Evolutionary conservation across 2,113 vertebrate species (phyloP), one percentile per base, ranked within the genome.

Genomic region (Bos indicus): DNA sequence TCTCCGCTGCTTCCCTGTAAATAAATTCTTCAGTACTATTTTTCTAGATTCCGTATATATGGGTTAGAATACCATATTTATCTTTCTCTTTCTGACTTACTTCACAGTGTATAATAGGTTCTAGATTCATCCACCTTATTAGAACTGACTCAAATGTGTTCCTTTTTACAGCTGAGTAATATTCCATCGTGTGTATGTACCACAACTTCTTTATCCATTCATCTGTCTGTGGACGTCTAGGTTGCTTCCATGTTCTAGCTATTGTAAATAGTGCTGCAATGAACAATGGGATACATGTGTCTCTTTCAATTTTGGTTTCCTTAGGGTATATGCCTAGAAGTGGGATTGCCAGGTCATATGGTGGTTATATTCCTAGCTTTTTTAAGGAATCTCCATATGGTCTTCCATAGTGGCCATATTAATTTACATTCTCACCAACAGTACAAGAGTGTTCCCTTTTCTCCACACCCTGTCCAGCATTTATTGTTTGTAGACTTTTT

Each of bases 361-460:
- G n/a, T 71, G 67, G 67, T 71, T 36, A 40, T 71, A 71, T 40
- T 40, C 5, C 67, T 40, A 71, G n/a, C 5, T 71, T 71, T 71
- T 40, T 71, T 0, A 40, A 40, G 67, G 9, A 23, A 23, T 71
- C 67, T 71, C 67, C 10, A 0, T 71, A 40, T 0, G 19, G n/a
- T 71, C 67, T 71, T 71, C n/a, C 67, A 12, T 40, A 71, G 19
- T 71, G 67, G n/a, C n/a, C 40, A 36, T 40, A 71, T 40, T 40
- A 40, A 71, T 40, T 40, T 40, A 71, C 67, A 40, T 71, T 71
- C 67, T 40, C 67, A 71, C n/a, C 67, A 40, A 40, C 67, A 71
- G 67, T 71, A 19, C n/a, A 40, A 40, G 67, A 23, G 19, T 12
- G 19, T 71, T 71, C 67, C 67, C n/a, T 71, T 71, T 40, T 71